Conservation (phyloP, 2,888 invertebrate genomes). For the Melolontha melolontha region DNA sequence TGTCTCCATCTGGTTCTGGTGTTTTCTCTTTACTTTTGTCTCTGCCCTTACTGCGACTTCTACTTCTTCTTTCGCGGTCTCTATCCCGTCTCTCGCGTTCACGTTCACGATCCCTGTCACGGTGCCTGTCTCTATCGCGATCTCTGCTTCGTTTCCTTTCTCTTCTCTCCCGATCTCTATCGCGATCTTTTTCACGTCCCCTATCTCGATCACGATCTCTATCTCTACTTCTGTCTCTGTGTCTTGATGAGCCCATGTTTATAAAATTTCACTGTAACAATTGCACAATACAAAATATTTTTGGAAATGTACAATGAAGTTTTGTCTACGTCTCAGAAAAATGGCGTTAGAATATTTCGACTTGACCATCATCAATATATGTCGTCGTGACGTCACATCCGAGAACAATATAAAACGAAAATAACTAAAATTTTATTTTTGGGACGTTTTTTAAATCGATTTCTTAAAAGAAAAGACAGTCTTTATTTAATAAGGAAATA, state of each 20-base stretch:
- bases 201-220: constrained; percentile 52
- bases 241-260: constrained; percentile 69
- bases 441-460: background rate
- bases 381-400: constrained; percentile 26
- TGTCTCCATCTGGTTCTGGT: constrained; percentile 63
- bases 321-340: constrained; percentile 1
- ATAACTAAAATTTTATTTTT: background rate
- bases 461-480: too few species aligned
- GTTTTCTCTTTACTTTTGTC: constrained; percentile 59
- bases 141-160: constrained; percentile 49
- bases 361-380: background rate
- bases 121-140: constrained; percentile 55
- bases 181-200: constrained; percentile 51
- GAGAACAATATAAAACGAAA: background rate
- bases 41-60: constrained; percentile 53
- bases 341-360: constrained; percentile 13
- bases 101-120: constrained; percentile 61
- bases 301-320: background rate
- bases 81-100: constrained; percentile 59
- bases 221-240: constrained; percentile 68
- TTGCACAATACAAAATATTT: background rate
- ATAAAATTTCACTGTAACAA: background rate
- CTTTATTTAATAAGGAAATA: too few species aligned
- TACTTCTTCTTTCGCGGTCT: constrained; percentile 53
- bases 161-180: constrained; percentile 51